Conservation (phyloP, 2,888 invertebrate species). For the Phorcus lineatus region DNA sequence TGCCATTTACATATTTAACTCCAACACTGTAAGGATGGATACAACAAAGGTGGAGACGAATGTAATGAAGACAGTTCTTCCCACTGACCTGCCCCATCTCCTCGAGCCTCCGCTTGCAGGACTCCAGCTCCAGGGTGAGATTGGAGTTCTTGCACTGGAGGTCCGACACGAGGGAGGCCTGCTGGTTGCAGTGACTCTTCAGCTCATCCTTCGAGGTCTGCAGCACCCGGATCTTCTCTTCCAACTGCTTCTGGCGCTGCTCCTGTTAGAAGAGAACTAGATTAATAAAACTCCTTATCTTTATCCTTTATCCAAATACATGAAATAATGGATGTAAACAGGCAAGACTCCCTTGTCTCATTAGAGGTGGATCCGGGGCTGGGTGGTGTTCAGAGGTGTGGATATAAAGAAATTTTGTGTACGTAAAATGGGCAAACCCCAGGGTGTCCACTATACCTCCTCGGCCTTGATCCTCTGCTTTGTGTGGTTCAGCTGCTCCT, state of each 20-base stretch:
- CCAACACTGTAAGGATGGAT: too few relatives aligned
- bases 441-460: conserved; percentile 55
- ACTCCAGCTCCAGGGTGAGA: conserved; percentile 69
- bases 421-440: too few relatives aligned
- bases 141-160: conserved; percentile 71
- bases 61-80: too few relatives aligned
- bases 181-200: conserved; percentile 67
- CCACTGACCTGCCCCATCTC: conserved; percentile 68
- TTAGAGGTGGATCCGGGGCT: too few relatives aligned
- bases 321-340: too few relatives aligned
- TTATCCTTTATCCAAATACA: too few relatives aligned
- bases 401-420: too few relatives aligned
- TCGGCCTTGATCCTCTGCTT: conserved; percentile 71
- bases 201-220: conserved; percentile 71
- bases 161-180: conserved; percentile 63
- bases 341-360: too few relatives aligned
- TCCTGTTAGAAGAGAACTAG: conserved; percentile 51
- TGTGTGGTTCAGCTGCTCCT: conserved; percentile 66
- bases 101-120: conserved; percentile 65
- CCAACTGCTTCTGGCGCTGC: conserved; percentile 67
- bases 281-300: too few relatives aligned
- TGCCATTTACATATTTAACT: too few relatives aligned
- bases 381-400: too few relatives aligned
- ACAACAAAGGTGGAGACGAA: too few relatives aligned
- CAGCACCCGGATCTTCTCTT: conserved; percentile 69